These are phyloP conservation scores for Pseudochirops cupreus DNA, from an alignment of 2,797 vertebrate genomes.

Conservation along the genomic window DNA sequence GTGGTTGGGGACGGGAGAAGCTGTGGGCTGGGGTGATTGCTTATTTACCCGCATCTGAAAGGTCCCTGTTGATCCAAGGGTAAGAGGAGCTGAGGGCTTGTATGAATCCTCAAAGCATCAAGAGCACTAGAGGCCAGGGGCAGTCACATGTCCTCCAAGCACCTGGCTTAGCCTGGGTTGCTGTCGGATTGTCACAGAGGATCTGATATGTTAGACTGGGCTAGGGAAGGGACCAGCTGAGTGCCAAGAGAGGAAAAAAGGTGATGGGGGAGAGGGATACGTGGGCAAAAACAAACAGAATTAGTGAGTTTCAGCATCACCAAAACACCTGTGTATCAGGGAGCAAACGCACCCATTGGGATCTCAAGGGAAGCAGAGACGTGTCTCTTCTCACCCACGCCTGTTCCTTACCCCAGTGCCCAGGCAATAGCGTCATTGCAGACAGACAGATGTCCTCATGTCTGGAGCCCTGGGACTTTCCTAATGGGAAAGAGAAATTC, in stretches of 20 bases:
- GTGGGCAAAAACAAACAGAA: conserved; percentile 66
- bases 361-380: conserved; percentile 6
- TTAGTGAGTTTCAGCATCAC: conserved; percentile 72
- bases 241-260: conserved; percentile 70
- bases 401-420: conserved; percentile 62
- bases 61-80: conserved; percentile 56
- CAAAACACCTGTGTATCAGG: conserved; percentile 64
- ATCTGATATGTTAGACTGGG: conserved; percentile 78
- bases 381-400: conserved; percentile 48
- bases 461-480: conserved; percentile 72
- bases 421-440: conserved; percentile 75
- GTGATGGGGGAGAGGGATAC: neutral
- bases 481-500: conserved; percentile 66
- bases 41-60: conserved; percentile 64
- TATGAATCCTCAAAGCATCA: neutral
- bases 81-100: neutral
- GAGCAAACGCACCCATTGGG: conserved; percentile 63
- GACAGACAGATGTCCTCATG: conserved; percentile 74
- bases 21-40: conserved; percentile 20
- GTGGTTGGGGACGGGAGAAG: neutral
- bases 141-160: conserved; percentile 51
- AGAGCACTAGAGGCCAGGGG: conserved; percentile 68
- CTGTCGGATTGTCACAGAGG: conserved; percentile 71
- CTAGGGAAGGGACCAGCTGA: conserved; percentile 73
- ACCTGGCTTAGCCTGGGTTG: conserved; percentile 66